phyloP scores from a whole-genome alignment of 2,797 vertebrate genomes.

The Macropus fuliginosus region DNA sequence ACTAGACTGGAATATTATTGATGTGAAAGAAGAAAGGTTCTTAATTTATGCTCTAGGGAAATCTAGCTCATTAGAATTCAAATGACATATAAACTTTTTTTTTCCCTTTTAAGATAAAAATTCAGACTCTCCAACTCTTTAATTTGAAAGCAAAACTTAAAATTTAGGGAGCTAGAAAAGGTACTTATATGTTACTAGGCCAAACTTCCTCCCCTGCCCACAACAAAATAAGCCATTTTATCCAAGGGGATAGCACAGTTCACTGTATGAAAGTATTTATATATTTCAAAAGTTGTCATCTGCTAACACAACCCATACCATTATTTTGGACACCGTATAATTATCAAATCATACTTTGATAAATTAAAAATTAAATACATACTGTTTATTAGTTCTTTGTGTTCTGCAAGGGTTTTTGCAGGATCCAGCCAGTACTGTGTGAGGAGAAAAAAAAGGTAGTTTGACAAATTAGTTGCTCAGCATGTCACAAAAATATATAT shows the following conservation, averaged over 20 bases:
- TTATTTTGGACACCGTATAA: background rate
- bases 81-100: background rate
- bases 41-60: conserved; percentile 21
- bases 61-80: background rate
- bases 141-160: conserved; percentile 37
- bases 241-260: background rate
- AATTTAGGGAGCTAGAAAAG: conserved; percentile 36
- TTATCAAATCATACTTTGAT: background rate
- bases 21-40: background rate
- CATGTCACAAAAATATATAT: background rate
- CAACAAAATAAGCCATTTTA: background rate
- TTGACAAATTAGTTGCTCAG: conserved; percentile 63
- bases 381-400: conserved; percentile 94
- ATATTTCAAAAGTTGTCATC: background rate
- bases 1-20: background rate
- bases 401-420: conserved; percentile 90
- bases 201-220: background rate
- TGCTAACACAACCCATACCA: background rate
- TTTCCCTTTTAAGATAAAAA: background rate
- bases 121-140: background rate
- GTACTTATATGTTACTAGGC: background rate
- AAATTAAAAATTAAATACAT: conserved; percentile 82
- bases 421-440: conserved; percentile 93
- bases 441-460: conserved; percentile 72
- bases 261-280: background rate